Evolutionary conservation across 2,797 vertebrate genomes (phyloP).

Genomic region (Crypturellus tataupa): DNA sequence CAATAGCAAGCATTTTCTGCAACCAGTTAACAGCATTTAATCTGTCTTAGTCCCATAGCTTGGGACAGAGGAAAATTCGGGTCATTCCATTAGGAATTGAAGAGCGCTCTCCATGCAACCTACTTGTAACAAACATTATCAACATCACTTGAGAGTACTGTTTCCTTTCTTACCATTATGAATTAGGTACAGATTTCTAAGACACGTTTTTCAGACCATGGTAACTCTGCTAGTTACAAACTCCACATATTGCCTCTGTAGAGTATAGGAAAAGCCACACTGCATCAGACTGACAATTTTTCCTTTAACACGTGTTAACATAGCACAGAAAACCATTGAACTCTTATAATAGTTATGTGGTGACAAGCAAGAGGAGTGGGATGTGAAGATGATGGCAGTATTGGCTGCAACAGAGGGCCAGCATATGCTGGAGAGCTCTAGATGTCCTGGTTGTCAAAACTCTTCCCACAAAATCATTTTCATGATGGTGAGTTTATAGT

Average conservation of each 20-base stretch:
- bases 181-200: background rate
- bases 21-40: background rate
- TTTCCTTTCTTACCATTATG: background rate
- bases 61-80: background rate
- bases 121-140: background rate
- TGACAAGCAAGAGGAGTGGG: background rate
- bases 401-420: background rate
- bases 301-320: background rate
- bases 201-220: background rate
- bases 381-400: background rate
- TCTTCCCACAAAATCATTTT: background rate
- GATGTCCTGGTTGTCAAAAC: background rate
- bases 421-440: background rate
- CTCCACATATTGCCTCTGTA: fast-evolving
- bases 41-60: background rate
- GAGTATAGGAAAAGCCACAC: background rate
- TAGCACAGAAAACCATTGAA: background rate
- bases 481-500: background rate
- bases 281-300: background rate
- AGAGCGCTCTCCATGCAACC: background rate
- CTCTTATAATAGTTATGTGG: background rate
- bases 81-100: slow-evolving; percentile 50
- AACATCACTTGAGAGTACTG: background rate
- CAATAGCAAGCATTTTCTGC: slow-evolving; percentile 19
- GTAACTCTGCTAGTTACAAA: background rate